These are phyloP conservation scores for Hephaestus fuliginosus DNA, from an alignment of 2,797 vertebrate genomes.

Conservation along the genomic window DNA sequence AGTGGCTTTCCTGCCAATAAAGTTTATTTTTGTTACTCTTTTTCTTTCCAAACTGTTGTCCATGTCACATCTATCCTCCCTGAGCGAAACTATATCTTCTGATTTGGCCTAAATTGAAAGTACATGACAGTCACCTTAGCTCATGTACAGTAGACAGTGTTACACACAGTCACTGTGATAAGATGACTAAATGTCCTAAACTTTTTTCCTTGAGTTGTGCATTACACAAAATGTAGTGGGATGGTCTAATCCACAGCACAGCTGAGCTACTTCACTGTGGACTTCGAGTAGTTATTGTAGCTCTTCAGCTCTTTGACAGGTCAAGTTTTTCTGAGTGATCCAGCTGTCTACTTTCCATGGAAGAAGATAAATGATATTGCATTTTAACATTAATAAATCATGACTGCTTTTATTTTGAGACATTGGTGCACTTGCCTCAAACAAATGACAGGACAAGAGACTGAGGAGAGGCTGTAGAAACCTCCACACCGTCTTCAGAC, in stretches of 20 bases:
- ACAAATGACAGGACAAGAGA: background rate
- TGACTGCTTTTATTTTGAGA: background rate
- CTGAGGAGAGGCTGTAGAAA: background rate
- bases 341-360: background rate
- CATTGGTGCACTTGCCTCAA: background rate
- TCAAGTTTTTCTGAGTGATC: constrained; percentile 1
- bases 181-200: constrained; percentile 2
- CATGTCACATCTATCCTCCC: too few relatives aligned
- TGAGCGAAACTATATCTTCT: background rate
- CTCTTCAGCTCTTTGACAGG: constrained; percentile 6
- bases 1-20: too few relatives aligned
- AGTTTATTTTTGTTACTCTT: too few relatives aligned
- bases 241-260: background rate
- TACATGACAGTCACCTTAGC: too few relatives aligned
- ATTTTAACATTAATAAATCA: constrained; percentile 12
- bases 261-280: constrained; percentile 1
- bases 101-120: too few relatives aligned
- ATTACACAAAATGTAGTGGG: background rate
- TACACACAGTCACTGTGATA: background rate
- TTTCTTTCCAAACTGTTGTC: too few relatives aligned
- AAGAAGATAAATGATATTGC: background rate
- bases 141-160: too few relatives aligned
- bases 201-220: background rate
- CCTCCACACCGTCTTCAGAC: background rate
- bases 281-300: background rate